Evolutionary conservation across 2,888 invertebrate species (phyloP).

Genomic region (Heliconius ethilla): DNA sequence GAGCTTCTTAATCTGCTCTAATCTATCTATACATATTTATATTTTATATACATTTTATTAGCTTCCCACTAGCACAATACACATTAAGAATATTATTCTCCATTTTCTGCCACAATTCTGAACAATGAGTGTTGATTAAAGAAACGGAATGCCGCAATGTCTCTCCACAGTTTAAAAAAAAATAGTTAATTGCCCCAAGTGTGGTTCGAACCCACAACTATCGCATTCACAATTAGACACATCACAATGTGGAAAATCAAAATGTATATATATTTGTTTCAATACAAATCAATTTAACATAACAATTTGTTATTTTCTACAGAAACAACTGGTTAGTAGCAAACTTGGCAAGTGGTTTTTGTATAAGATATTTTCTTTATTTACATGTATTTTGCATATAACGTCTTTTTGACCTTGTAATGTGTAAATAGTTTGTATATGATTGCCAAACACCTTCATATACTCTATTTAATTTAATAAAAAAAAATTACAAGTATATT

Average conservation of each 20-base stretch:
- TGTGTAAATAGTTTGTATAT: not conserved
- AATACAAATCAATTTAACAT: not conserved
- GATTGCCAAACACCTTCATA: not conserved
- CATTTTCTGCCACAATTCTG: no score
- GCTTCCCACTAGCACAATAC: not conserved
- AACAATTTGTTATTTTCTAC: not conserved
- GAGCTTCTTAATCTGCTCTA: constrained; percentile 4
- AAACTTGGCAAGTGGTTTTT: not conserved
- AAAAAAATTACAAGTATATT: no score
- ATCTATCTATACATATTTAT: not conserved
- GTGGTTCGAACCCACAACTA: not conserved
- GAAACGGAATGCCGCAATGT: no score
- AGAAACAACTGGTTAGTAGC: not conserved
- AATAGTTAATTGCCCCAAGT: not conserved
- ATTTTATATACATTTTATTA: not conserved
- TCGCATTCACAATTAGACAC: not conserved
- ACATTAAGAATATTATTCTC: not conserved
- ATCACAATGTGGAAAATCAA: not conserved
- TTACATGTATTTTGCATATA: not conserved
- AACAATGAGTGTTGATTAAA: not conserved
- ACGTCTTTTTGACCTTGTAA: not conserved
- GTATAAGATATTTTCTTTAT: not conserved
- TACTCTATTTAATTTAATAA: not conserved
- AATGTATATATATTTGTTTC: not conserved
- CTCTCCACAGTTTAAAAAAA: not conserved